Base-by-base conservation (phyloP, 2,888 invertebrate genomes). In the Gymnocheta viridis region DNA sequence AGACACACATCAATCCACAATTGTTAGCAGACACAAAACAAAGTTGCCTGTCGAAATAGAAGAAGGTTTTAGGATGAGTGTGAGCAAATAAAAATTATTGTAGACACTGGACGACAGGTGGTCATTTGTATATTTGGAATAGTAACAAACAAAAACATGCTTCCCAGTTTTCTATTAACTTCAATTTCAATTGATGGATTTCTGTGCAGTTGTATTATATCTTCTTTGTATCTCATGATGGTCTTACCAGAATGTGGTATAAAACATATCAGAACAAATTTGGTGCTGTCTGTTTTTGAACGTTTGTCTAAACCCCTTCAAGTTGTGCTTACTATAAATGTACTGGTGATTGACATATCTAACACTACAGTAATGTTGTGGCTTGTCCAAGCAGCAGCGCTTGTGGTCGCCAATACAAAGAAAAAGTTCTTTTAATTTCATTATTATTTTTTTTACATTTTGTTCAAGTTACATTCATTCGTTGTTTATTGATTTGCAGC, bases 81-180 rank as follows among this genome's bases (percentile, higher is more conserved):
- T n/a, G 54, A 64, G 38, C 62, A 54, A 44, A 60, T 69, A 38
- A 17, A 69, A 77, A 69, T 67, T 77, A 67, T 38, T 22, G 35
- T 29, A 83, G 81, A 81, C 81, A 81, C 49, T 69, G 69, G 81
- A 67, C 84, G 84, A 81, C 84, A 84, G 84, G 84, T 84, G 84
- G 84, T 54, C 81, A 69, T 81, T 80, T 83, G 74, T 69, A 66
- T 73, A 60, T 66, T 60, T 51, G 24, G 27, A 69, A 69, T 44
- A 47, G 60, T 47, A 74, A 29, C 60, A 62, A 67, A 69, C 54
- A 82, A 69, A 62, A 58, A 74, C 60, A 69, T 22, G 27, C 54
- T 54, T 62, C 60, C 51, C 41, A 67, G 41, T n/a, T 67, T 74
- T 67, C 80, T 51, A 74, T 74, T 69, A 29, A 81, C 81, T 81